phyloP scores from a whole-genome alignment of 2,113 vertebrate genomes.

The Amazona vittata region DNA sequence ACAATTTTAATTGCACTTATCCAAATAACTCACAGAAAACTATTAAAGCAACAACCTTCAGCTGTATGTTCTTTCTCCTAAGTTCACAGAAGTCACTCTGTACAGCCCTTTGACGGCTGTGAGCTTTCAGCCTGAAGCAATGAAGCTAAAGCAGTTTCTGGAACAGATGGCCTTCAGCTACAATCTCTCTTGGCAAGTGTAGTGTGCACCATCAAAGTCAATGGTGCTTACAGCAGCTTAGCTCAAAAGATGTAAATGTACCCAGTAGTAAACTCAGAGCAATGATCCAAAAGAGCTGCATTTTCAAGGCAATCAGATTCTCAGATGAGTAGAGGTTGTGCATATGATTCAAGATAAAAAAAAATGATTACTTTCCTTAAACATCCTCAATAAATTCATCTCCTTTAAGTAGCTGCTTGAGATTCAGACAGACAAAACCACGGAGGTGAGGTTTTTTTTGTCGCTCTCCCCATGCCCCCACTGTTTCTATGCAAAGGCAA shows the following conservation, averaged over 20 bases:
- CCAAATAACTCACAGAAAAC: neutral
- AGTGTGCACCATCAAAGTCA: neutral
- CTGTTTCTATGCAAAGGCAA: neutral
- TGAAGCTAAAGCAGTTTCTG: neutral
- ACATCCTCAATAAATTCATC: neutral
- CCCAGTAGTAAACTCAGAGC: neutral
- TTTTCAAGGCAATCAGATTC: neutral
- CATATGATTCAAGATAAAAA: neutral
- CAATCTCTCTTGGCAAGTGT: neutral
- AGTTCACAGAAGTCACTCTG: neutral
- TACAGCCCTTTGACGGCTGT: neutral
- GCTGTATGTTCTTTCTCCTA: neutral
- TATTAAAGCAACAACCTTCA: neutral
- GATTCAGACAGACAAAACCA: neutral
- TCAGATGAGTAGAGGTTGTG: neutral
- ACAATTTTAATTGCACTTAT: neutral
- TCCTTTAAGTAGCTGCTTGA: neutral
- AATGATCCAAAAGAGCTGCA: neutral
- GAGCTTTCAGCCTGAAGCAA: neutral
- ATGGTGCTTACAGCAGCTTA: neutral
- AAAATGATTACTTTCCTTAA: neutral
- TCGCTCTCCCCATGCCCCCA: neutral
- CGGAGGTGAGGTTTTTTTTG: neutral
- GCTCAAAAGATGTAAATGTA: neutral
- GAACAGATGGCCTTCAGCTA: conserved; percentile 4